Evolutionary conservation across 2,797 vertebrate species (phyloP).

Genomic region (Gouania willdenowi): DNA sequence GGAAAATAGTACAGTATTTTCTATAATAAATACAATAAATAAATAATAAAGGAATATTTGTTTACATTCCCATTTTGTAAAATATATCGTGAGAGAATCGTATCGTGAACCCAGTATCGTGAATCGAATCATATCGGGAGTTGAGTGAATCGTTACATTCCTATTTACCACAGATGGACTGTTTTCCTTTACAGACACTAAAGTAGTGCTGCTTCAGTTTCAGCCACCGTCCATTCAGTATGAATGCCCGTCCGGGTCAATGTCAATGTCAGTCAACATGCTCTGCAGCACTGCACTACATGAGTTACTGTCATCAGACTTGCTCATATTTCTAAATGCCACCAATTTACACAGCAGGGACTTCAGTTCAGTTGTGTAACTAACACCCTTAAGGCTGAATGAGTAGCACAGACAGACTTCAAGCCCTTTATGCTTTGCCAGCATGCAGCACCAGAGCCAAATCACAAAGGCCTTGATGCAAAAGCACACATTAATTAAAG

Average conservation of each 20-base stretch:
- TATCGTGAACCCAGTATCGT: no score
- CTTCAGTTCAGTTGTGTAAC: constrained; percentile 66
- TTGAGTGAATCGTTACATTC: no score
- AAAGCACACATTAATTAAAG: constrained; percentile 72
- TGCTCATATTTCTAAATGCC: constrained; percentile 68
- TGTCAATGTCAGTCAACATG: constrained; percentile 67
- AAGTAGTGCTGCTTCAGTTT: constrained; percentile 55
- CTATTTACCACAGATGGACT: constrained; percentile 44
- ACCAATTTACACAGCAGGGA: constrained; percentile 54
- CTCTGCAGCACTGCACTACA: constrained; percentile 44
- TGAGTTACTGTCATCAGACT: constrained; percentile 63
- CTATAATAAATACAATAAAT: no score
- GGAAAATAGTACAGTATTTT: no score
- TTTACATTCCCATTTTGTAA: no score
- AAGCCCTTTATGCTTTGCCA: constrained; percentile 66
- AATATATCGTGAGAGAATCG: no score
- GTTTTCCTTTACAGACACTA: constrained; percentile 41
- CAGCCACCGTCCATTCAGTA: constrained; percentile 58
- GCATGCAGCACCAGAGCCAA: constrained; percentile 59
- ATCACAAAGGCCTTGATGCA: constrained; percentile 68
- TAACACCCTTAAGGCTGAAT: constrained; percentile 67
- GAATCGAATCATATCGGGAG: no score
- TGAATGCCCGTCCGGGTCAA: constrained; percentile 57
- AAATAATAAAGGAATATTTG: no score
- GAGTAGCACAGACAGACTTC: constrained; percentile 56